Percentiles rank a stretch among this genome's conserved stretches.
These are phyloP conservation scores for Isichthys henryi DNA, from an alignment of 2,113 vertebrate species.

Conservation along the genomic window DNA sequence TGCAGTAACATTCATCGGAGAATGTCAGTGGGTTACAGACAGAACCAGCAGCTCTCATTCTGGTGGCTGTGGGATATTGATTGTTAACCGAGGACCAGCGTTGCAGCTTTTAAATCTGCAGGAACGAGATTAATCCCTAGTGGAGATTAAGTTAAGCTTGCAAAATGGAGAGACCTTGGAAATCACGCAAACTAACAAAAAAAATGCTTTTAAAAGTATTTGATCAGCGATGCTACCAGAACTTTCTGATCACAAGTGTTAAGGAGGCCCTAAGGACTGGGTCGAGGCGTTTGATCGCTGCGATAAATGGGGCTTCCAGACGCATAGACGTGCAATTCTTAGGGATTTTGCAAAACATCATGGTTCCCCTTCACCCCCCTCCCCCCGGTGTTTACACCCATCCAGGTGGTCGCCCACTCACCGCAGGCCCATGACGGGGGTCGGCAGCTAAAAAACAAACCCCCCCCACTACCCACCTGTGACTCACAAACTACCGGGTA, in stretches of 20 bases:
- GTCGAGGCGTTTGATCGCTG: not conserved
- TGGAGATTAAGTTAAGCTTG: slow-evolving; percentile 1
- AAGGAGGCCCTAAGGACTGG: not conserved
- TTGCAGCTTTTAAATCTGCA: not conserved
- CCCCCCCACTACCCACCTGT: slow-evolving; percentile 4
- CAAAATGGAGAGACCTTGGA: not conserved
- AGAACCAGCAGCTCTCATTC: not conserved
- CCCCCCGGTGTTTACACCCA: not conserved
- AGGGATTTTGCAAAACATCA: not conserved
- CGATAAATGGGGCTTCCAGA: not conserved
- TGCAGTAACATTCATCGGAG: not conserved
- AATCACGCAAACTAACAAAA: not conserved
- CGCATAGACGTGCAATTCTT: not conserved
- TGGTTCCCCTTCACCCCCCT: not conserved
- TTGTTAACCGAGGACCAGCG: not conserved
- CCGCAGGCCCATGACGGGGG: not conserved
- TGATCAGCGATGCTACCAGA: not conserved
- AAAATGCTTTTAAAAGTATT: not conserved
- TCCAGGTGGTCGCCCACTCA: not conserved
- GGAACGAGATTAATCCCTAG: not conserved
- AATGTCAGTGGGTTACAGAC: not conserved
- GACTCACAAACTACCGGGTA: slow-evolving; percentile 2
- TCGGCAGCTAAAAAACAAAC: not conserved
- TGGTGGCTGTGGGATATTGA: not conserved
- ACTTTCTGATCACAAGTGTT: not conserved